phyloP scores from a whole-genome alignment of 2,888 invertebrate genomes.

The Fissipunctia ypsillon region DNA sequence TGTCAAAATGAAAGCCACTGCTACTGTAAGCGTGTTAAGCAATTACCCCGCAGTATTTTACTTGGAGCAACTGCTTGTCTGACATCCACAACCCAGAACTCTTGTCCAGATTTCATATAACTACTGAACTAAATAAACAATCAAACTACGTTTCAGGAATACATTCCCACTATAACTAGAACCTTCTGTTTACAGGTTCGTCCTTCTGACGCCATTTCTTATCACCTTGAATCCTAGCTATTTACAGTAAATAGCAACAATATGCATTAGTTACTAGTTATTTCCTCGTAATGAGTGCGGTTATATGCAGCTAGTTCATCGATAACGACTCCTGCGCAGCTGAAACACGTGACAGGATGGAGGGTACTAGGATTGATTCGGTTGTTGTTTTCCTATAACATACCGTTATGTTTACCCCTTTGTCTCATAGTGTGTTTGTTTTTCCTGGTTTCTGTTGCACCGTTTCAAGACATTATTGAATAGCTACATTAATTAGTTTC shows the following conservation, averaged over 20 bases:
- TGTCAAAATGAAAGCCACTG: too few relatives aligned
- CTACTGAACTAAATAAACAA: neutral
- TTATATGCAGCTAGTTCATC: slow-evolving; percentile 27
- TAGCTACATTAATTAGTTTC: neutral
- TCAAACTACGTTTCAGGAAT: neutral
- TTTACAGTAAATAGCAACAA: slow-evolving; percentile 32
- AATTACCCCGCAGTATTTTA: too few relatives aligned
- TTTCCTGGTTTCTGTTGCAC: slow-evolving; percentile 34
- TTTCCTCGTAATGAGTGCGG: slow-evolving; percentile 44
- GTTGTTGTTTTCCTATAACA: slow-evolving; percentile 44
- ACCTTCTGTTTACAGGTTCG: neutral
- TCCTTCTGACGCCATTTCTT: slow-evolving; percentile 27
- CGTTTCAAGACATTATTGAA: neutral
- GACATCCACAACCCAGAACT: neutral
- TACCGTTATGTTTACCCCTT: slow-evolving; percentile 3
- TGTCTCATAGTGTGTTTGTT: neutral
- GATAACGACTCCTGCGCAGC: slow-evolving; percentile 25
- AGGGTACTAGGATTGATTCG: slow-evolving; percentile 2
- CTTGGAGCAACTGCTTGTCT: neutral
- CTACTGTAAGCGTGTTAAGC: too few relatives aligned
- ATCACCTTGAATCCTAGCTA: slow-evolving; percentile 14
- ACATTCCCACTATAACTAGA: neutral
- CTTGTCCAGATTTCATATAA: neutral
- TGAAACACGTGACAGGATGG: slow-evolving; percentile 53
- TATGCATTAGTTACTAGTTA: slow-evolving; percentile 34